Percentiles rank a stretch among this genome's conserved stretches.
These are phyloP conservation scores for Atrichornis clamosus DNA, from an alignment of 2,113 vertebrate genomes.

Conservation along the genomic window DNA sequence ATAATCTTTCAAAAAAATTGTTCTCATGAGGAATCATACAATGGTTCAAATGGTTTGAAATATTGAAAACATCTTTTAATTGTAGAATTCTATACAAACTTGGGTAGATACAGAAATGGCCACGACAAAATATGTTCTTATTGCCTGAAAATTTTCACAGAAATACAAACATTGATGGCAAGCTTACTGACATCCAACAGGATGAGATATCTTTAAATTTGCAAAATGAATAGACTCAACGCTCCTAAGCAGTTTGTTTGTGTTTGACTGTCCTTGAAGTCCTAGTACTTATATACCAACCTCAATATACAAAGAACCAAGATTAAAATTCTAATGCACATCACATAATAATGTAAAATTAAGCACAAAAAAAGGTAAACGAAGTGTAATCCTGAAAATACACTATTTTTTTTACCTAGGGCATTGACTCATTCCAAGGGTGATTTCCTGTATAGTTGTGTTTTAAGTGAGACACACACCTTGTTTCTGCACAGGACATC, in stretches of 20 bases:
- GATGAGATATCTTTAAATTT: conserved; percentile 62
- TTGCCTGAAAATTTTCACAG: conserved; percentile 72
- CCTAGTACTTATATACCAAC: conserved; percentile 39
- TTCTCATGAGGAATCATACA: not conserved
- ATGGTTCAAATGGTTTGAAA: conserved; percentile 47
- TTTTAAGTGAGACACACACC: conserved; percentile 31
- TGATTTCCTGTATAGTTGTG: conserved; percentile 25
- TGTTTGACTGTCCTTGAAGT: conserved; percentile 21
- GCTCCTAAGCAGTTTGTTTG: conserved; percentile 24
- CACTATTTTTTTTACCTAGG: conserved; percentile 43
- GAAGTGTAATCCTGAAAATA: conserved; percentile 33
- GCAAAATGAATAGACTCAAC: conserved; percentile 57
- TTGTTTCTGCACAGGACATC: conserved; percentile 52
- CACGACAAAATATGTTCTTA: conserved; percentile 74
- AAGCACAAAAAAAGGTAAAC: conserved; percentile 34
- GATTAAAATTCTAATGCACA: conserved; percentile 50
- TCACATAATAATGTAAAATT: conserved; percentile 56
- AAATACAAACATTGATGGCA: conserved; percentile 62
- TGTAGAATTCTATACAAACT: conserved; percentile 76
- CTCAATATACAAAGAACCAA: conserved; percentile 60
- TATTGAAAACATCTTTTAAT: conserved; percentile 80
- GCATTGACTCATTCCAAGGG: conserved; percentile 21
- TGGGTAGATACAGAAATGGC: conserved; percentile 77
- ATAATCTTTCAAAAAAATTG: not conserved
- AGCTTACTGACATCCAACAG: conserved; percentile 62